Evolutionary conservation across 1,140 invertebrate genomes (phyloP).

Genomic region (Lepidurus arcticus): DNA sequence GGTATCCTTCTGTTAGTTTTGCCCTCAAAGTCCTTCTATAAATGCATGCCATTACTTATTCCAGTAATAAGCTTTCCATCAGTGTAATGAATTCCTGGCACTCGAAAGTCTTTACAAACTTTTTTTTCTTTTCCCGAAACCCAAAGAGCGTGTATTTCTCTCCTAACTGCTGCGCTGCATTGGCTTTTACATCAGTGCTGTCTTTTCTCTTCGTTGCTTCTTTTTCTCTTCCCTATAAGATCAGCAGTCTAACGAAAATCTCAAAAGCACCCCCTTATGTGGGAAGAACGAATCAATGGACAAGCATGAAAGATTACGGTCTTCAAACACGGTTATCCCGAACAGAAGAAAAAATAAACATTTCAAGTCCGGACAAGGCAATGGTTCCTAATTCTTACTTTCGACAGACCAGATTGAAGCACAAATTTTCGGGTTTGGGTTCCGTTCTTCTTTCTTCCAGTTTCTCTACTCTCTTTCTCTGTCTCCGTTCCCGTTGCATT

Average conservation of each 20-base stretch:
- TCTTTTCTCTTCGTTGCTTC: neutral
- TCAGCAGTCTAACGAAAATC: neutral
- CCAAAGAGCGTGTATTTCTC: neutral
- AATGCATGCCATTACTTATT: conserved; percentile 9
- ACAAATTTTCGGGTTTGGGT: neutral
- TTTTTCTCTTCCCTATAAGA: neutral
- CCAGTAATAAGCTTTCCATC: conserved; percentile 21
- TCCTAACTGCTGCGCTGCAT: neutral
- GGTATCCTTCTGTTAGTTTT: neutral
- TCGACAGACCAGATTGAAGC: neutral
- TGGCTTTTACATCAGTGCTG: conserved; percentile 14
- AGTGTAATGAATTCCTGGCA: conserved; percentile 16
- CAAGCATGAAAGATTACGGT: conserved; percentile 1
- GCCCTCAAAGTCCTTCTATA: neutral
- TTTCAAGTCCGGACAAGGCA: neutral
- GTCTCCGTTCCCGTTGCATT: neutral
- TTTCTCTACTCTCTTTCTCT: neutral
- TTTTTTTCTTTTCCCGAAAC: neutral
- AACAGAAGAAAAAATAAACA: neutral
- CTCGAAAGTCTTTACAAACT: neutral
- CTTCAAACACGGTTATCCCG: neutral
- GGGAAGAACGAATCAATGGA: neutral
- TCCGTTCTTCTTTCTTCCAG: neutral
- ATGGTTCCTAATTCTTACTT: conserved; percentile 20
- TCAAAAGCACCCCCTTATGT: neutral